phyloP scores from a whole-genome alignment of 2,797 vertebrate genomes.

The Nannoperca obscura region DNA sequence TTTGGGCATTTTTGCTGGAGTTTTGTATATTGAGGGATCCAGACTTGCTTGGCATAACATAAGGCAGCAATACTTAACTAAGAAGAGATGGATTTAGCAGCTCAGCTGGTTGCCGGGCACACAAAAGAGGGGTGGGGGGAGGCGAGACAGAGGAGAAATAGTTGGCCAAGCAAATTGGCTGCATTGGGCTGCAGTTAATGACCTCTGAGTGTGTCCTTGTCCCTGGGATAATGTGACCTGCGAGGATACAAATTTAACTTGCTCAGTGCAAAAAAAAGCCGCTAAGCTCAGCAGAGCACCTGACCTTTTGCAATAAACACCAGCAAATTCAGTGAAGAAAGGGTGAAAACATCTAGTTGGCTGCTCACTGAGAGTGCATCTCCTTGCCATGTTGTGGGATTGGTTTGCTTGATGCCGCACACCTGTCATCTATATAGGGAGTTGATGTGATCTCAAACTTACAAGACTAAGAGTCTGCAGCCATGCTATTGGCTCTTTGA shows the following conservation, averaged over 20 bases:
- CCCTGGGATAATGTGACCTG: constrained; percentile 68
- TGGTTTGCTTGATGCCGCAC: constrained; percentile 7
- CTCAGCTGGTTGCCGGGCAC: constrained; percentile 53
- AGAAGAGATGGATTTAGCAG: constrained; percentile 66
- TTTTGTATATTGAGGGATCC: constrained; percentile 49
- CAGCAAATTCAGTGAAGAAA: constrained; percentile 23
- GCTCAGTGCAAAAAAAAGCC: constrained; percentile 40
- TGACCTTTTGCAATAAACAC: constrained; percentile 63
- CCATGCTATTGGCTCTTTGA: too few species aligned
- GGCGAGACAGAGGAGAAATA: constrained; percentile 42
- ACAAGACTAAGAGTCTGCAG: background rate
- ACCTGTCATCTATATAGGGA: background rate
- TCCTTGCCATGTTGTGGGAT: constrained; percentile 8
- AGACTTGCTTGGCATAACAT: constrained; percentile 59
- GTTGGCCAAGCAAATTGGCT: constrained; percentile 57
- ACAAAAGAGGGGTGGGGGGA: background rate
- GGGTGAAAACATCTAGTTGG: constrained; percentile 22
- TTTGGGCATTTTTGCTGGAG: constrained; percentile 52
- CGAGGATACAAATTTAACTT: constrained; percentile 65
- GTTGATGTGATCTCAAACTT: constrained; percentile 4
- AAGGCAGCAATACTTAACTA: constrained; percentile 56
- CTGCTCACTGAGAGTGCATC: constrained; percentile 13
- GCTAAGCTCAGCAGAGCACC: constrained; percentile 56
- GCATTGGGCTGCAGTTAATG: constrained; percentile 55
- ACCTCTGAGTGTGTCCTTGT: constrained; percentile 73